A percentile compares a stretch with the other conserved stretches of the same genome.
Conservation (phyloP, 2,113 vertebrate genomes). For the Apteryx mantelli region DNA sequence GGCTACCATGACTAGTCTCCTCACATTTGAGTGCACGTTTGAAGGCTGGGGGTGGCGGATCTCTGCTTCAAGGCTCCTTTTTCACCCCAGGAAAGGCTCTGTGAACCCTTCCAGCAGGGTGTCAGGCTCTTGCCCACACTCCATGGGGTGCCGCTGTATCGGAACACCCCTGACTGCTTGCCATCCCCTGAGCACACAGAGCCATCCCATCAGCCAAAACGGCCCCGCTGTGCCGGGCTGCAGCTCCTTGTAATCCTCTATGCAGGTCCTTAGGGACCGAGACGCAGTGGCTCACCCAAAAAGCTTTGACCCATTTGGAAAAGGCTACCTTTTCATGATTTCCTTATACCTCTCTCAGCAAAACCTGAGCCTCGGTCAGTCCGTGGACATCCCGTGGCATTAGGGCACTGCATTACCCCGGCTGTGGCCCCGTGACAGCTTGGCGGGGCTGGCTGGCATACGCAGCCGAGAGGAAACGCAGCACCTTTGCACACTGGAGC, state of each 20-base stretch:
- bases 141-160: not conserved
- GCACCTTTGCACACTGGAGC: conserved; percentile 57
- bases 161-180: too few species aligned
- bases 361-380: not conserved
- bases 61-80: not conserved
- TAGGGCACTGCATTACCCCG: fast-evolving
- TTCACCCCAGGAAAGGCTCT: not conserved
- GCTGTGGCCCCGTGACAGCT: not conserved
- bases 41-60: not conserved
- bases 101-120: not conserved
- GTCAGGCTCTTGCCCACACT: not conserved
- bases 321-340: not conserved
- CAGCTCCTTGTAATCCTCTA: not conserved
- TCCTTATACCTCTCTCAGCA: not conserved
- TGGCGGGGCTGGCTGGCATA: fast-evolving
- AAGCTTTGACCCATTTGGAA: not conserved
- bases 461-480: conserved; percentile 46
- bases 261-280: not conserved
- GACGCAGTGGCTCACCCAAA: not conserved
- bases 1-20: fast-evolving
- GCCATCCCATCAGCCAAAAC: too few species aligned
- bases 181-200: too few species aligned
- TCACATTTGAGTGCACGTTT: not conserved
- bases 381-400: not conserved
- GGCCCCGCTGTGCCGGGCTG: too few species aligned